Base-by-base conservation (phyloP, 1,140 invertebrate genomes). In the Leptestheria dahalacensis region DNA sequence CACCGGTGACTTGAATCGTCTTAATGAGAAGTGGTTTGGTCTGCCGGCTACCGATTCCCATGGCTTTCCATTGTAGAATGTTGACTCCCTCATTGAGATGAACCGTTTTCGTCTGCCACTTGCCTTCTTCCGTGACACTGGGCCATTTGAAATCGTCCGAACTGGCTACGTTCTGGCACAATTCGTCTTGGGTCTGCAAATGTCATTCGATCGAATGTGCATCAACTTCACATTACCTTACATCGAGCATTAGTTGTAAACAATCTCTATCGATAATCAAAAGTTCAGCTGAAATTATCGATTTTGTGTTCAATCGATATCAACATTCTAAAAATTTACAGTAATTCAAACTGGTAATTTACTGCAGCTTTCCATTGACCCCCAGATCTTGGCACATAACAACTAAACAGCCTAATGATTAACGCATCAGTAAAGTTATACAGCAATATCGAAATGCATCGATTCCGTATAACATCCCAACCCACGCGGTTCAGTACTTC, bases 41-140 rank as follows among this genome's bases (percentile, higher is more conserved):
- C 50, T 64, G 62, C n/a, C 67, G 63, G 1, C 63, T 54, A 26
- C 70, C 66, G 57, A 76, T 69, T 3, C 75, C 75, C 55, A 78
- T 72, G 1, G 74, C 74, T 64, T 74, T 74, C 77, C 77, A 79
- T 53, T 73, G 73, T 9, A 79, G 65, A 33, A 77, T 72, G 66
- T 78, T 78, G 25, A 74, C 65, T 3, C 77, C 77, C 9, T 68
- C 65, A 41, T 73, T 71, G 51, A 79, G 64, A 1, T 68, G 61
- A 2, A 78, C 71, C 52, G 65, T 68, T 48, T 69, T 53, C 25
- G 69, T 72, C 61, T 69, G 64, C 76, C 76, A 79, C 57, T 73
- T 65, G 9, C 76, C 76, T 61, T 77, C 75, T 26, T 70, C 69
- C 1, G 77, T 78, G 10, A 68, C 57, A 3, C 68, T 64, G 2